Conservation (phyloP, 2,113 vertebrate genomes). For the Phycodurus eques region DNA sequence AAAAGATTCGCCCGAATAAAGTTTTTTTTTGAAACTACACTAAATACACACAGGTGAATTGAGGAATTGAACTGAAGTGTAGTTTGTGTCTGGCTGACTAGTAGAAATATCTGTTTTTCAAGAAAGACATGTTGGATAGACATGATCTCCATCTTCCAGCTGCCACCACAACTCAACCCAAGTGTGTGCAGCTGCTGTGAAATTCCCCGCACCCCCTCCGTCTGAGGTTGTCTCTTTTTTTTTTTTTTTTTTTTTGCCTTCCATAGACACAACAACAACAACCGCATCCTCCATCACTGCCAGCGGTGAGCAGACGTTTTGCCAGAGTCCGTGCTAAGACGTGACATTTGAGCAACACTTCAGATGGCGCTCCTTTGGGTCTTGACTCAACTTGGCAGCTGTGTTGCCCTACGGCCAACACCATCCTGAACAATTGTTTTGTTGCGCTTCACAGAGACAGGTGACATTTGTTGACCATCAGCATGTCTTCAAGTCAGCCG, state of each 20-base stretch:
- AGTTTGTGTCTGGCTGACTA: not conserved
- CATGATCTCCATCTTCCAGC: conserved; percentile 27
- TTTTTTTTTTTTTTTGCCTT: conserved; percentile 12
- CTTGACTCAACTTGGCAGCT: conserved; percentile 25
- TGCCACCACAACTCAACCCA: conserved; percentile 45
- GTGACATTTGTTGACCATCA: conserved; percentile 42
- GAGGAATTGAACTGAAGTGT: not conserved
- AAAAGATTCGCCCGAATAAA: not conserved
- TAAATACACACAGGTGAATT: not conserved
- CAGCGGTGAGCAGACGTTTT: conserved; percentile 19
- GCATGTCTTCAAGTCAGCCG: conserved; percentile 35
- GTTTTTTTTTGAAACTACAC: not conserved
- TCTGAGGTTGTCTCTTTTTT: conserved; percentile 2
- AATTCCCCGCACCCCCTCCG: conserved; percentile 14
- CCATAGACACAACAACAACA: conserved; percentile 49
- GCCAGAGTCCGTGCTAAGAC: conserved; percentile 5
- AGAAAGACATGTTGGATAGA: not conserved
- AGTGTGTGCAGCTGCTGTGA: conserved; percentile 46
- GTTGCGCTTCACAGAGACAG: conserved; percentile 28
- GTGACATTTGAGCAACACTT: conserved; percentile 27
- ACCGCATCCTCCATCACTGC: not conserved
- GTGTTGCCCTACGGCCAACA: conserved; percentile 11
- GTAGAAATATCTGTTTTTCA: not conserved
- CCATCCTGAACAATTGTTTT: conserved; percentile 19
- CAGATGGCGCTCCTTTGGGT: not conserved